These are phyloP conservation scores for Calliphora vicina DNA, from an alignment of 1,140 invertebrate genomes.

Conservation along the genomic window DNA sequence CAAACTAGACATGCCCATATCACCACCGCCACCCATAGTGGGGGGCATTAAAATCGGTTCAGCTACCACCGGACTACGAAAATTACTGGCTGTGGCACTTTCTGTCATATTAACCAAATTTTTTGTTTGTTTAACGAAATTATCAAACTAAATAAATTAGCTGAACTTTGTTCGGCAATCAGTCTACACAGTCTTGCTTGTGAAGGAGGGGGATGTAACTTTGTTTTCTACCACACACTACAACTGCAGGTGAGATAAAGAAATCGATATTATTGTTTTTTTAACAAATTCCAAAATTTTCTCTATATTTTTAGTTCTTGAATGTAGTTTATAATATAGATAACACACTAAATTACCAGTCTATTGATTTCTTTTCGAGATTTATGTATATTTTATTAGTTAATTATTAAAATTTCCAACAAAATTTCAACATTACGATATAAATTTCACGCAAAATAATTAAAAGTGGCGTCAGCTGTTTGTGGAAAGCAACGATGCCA, in stretches of 20 bases:
- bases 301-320: not conserved
- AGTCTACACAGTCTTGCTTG: not conserved
- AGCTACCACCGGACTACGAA: slow-evolving; percentile 53
- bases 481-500: slow-evolving; percentile 12
- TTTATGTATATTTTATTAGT: not conserved
- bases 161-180: slow-evolving; percentile 30
- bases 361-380: not conserved
- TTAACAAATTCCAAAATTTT: not conserved
- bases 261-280: not conserved
- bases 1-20: slow-evolving; percentile 23
- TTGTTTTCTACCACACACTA: not conserved
- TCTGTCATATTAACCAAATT: slow-evolving; percentile 3
- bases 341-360: not conserved
- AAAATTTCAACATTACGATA: not conserved
- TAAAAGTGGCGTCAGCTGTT: not conserved
- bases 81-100: slow-evolving; percentile 40
- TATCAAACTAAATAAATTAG: not conserved
- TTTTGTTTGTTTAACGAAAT: not conserved
- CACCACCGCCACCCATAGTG: not conserved
- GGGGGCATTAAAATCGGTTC: slow-evolving; percentile 50
- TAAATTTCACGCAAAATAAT: not conserved
- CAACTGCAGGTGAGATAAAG: not conserved
- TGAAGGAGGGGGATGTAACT: not conserved
- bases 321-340: not conserved
- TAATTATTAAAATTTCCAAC: not conserved